A percentile compares a stretch with the other conserved stretches of the same genome.
phyloP scores from a whole-genome alignment of 2,797 vertebrate species.

The Neomorphus geoffroyi region DNA sequence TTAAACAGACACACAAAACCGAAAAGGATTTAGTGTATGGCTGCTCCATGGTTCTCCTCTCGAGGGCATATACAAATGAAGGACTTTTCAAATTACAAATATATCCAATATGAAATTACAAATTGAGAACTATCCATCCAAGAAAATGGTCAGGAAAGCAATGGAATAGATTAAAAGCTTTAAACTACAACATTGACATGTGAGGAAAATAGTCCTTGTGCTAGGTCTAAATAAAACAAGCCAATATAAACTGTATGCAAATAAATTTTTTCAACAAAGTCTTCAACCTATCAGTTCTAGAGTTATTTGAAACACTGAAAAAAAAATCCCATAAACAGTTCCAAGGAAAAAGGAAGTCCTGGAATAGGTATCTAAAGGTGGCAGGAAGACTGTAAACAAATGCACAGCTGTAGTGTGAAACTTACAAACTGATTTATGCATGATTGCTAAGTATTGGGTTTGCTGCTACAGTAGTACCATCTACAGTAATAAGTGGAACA shows the following conservation, averaged over 20 bases:
- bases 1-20: neutral
- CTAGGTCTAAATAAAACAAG: neutral
- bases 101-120: neutral
- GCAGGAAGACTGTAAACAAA: neutral
- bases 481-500: neutral
- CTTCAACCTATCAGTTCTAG: neutral
- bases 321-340: neutral
- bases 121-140: neutral
- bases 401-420: neutral
- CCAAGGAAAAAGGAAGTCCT: neutral
- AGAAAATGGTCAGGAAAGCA: neutral
- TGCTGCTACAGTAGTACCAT: neutral
- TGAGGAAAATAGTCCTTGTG: neutral
- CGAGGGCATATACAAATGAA: neutral
- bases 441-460: neutral
- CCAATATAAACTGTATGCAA: neutral
- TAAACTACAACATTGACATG: neutral
- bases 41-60: neutral
- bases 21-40: neutral
- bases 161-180: neutral
- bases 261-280: neutral
- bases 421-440: neutral
- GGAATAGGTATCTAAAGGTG: neutral
- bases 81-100: neutral
- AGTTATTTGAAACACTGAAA: neutral